Evolutionary conservation across 2,888 invertebrate genomes (phyloP), one percentile per base, ranked within the genome.

Genomic region (Gymnocheta viridis): DNA sequence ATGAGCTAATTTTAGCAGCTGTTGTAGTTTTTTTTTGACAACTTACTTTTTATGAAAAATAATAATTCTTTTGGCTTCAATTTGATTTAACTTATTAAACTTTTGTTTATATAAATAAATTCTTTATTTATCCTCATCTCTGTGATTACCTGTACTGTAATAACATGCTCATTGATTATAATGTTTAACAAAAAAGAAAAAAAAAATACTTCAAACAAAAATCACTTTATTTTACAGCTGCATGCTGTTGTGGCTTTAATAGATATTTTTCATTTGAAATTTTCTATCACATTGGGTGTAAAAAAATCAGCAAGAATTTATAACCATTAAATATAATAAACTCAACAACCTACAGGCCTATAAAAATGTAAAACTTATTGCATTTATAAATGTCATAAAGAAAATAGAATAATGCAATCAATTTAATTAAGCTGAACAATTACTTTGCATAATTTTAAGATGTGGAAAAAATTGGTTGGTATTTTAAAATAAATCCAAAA

Each of bases 351-450:
- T 35, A 70, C 54, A 70, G 29, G 56, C 54, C 56, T 29, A 70
- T 70, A 54, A 70, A 70, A 27, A 56, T 70, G 12, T 41, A 41
- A 38, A 44, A 56, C 17, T 56, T 70, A 70, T 70, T 56, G 7
- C 70, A 19, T 56, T 29, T 29, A 5, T 70, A 56, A 54, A 56
- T 29, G 44, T 41, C 14, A 56, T 56, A 17, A 41, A 29, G 27
- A 22, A 32, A 14, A 66, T 49, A 47, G 22, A 22, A 14, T 27
- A 44, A 64, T 49, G 19, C 35, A 60, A 19, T 32, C 19, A 47
- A 49, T 22, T 66, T 49, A 66, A 49, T 66, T 66, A 32, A 19
- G 32, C 14, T 29, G 12, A 19, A 32, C 29, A 29, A 47, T 49
- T 47, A 47, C 49, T 66, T 29, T 4, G 27, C 44, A 29, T 64